phyloP scores from a whole-genome alignment of 2,113 vertebrate species.

The Ivindomyrus marchei region DNA sequence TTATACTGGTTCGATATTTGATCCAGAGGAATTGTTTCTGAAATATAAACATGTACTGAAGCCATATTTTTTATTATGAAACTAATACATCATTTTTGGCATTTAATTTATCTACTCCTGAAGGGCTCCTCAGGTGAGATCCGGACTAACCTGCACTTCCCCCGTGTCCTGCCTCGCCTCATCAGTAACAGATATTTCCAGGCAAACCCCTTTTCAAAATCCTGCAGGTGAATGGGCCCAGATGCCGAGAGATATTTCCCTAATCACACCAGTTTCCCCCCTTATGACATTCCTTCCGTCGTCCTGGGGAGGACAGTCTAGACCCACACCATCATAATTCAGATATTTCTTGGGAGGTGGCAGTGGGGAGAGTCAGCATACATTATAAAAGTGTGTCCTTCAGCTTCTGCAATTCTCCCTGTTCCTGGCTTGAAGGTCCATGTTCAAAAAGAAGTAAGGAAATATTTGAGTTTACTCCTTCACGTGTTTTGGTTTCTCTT shows the following conservation, averaged over 20 bases:
- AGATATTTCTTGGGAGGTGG: not conserved
- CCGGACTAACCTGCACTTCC: not conserved
- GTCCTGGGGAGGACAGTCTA: not conserved
- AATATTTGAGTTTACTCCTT: not conserved
- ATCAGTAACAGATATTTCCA: not conserved
- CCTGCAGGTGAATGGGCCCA: not conserved
- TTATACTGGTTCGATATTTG: not conserved
- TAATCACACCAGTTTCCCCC: not conserved
- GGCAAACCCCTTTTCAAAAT: not conserved
- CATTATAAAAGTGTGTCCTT: not conserved
- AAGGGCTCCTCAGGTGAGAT: constrained; percentile 6
- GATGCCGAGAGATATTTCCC: not conserved
- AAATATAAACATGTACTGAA: not conserved
- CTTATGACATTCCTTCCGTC: not conserved
- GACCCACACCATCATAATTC: constrained; percentile 3
- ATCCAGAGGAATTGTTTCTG: not conserved
- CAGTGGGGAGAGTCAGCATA: not conserved
- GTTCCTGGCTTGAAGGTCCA: not conserved
- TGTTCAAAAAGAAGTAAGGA: not conserved
- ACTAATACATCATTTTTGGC: constrained; percentile 5
- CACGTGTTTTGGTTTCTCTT: not conserved
- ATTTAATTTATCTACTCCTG: not conserved
- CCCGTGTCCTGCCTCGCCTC: not conserved
- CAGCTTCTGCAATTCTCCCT: not conserved
- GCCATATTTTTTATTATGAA: not conserved